These are phyloP conservation scores for Gobio gobio DNA, from an alignment of 2,113 vertebrate genomes.

Conservation along the genomic window DNA sequence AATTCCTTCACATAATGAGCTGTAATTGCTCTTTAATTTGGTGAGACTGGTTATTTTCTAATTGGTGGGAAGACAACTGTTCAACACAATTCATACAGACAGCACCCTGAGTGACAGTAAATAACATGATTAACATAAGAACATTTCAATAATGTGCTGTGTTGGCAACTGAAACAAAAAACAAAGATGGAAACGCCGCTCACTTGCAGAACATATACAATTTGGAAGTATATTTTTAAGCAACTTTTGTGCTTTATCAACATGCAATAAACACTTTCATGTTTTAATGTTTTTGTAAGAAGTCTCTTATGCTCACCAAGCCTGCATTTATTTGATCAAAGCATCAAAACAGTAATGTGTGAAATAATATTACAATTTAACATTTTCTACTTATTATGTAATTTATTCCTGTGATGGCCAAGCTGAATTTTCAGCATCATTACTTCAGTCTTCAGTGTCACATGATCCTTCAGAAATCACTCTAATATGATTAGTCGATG, in stretches of 20 bases:
- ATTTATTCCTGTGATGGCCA: too few species aligned
- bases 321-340: too few species aligned
- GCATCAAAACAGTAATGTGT: too few species aligned
- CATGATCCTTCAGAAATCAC: too few species aligned
- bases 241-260: not conserved
- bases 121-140: not conserved
- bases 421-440: too few species aligned
- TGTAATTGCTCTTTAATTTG: not conserved
- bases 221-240: not conserved
- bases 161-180: not conserved
- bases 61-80: not conserved
- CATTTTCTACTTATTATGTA: too few species aligned
- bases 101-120: not conserved
- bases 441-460: too few species aligned
- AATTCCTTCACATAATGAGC: slow-evolving; percentile 1
- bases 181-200: not conserved
- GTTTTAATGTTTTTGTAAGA: too few species aligned
- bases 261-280: too few species aligned
- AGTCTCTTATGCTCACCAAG: too few species aligned
- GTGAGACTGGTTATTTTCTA: not conserved
- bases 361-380: too few species aligned
- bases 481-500: too few species aligned
- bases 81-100: not conserved
- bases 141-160: not conserved
- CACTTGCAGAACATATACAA: not conserved